phyloP scores from a whole-genome alignment of 2,888 invertebrate species.

The Erebia palarica region DNA sequence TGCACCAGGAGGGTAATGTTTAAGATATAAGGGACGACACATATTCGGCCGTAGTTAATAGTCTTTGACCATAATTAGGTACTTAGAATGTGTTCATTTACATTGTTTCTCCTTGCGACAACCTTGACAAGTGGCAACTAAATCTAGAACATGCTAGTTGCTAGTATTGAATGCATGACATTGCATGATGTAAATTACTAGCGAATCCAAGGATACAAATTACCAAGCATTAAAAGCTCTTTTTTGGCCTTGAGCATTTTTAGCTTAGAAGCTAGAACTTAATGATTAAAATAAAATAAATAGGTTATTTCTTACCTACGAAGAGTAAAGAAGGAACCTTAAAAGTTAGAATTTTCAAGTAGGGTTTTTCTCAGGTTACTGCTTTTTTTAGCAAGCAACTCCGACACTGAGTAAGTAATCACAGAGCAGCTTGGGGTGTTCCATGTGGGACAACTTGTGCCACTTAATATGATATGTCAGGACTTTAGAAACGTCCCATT shows the following conservation, averaged over 20 bases:
- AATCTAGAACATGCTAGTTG: neutral
- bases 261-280: neutral
- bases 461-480: too few species aligned
- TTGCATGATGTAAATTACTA: neutral
- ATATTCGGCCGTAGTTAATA: too few species aligned
- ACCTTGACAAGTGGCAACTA: conserved; percentile 3
- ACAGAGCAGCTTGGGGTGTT: too few species aligned
- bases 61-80: too few species aligned
- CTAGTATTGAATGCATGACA: neutral
- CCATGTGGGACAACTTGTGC: too few species aligned
- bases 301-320: neutral
- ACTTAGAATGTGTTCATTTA: neutral
- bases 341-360: too few species aligned
- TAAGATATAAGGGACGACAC: too few species aligned
- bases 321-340: neutral
- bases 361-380: too few species aligned
- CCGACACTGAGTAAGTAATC: too few species aligned
- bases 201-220: conserved; percentile 2
- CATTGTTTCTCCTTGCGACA: neutral
- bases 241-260: conserved; percentile 2
- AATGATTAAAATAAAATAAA: neutral
- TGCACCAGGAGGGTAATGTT: too few species aligned
- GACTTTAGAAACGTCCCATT: too few species aligned
- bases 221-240: conserved; percentile 7
- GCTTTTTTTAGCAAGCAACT: too few species aligned